Evolutionary conservation across 2,888 invertebrate species (phyloP).

Genomic region (Linnaemya tessellans): DNA sequence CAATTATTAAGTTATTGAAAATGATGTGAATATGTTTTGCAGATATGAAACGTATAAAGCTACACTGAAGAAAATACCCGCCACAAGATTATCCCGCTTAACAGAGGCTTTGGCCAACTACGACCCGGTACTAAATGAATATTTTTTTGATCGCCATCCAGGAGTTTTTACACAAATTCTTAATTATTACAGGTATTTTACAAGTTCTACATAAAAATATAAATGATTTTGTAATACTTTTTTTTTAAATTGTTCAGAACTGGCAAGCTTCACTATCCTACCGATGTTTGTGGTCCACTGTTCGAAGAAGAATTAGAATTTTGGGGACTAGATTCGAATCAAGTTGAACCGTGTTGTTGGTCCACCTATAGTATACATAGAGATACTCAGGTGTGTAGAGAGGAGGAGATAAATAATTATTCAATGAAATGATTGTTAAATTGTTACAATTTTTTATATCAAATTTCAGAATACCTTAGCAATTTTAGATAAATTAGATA

Average conservation of each 20-base stretch:
- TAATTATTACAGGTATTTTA: constrained; percentile 90
- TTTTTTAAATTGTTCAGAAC: constrained; percentile 85
- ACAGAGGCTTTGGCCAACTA: constrained; percentile 94
- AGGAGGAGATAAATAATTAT: neutral
- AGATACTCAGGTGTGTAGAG: constrained; percentile 88
- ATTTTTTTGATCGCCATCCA: constrained; percentile 94
- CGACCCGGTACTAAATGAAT: constrained; percentile 94
- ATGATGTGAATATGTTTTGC: constrained; percentile 29
- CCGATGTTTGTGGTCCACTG: constrained; percentile 97
- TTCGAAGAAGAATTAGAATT: constrained; percentile 98
- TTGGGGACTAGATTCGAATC: constrained; percentile 98
- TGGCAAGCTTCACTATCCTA: constrained; percentile 97
- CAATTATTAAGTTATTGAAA: too few relatives aligned
- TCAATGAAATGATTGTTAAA: neutral
- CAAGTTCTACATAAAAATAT: neutral
- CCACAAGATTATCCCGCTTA: constrained; percentile 91
- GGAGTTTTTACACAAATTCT: constrained; percentile 95
- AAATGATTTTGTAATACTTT: neutral
- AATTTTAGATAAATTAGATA: constrained; percentile 96
- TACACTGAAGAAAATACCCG: constrained; percentile 94
- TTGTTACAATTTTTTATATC: neutral
- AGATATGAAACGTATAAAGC: constrained; percentile 90
- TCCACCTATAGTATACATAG: constrained; percentile 96
- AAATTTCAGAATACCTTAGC: constrained; percentile 92
- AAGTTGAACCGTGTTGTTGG: constrained; percentile 99